Conservation (phyloP, 2,888 invertebrate species). For the Drymonia ruficornis region DNA sequence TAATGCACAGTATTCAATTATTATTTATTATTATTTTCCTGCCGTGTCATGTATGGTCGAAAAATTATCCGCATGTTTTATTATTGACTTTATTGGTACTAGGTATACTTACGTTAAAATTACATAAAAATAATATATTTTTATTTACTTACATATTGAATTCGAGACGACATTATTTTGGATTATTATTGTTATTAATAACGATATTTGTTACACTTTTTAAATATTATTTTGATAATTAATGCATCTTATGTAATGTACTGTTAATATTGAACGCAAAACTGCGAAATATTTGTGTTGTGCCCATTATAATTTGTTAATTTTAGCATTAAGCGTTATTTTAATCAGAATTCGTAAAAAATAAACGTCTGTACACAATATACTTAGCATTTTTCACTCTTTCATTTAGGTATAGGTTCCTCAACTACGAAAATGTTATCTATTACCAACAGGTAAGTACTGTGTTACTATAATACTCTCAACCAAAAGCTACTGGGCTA, state of each 20-base stretch:
- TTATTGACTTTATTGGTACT: constrained; percentile 15
- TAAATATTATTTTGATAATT: background rate
- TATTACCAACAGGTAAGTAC: too few species aligned
- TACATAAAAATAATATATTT: background rate
- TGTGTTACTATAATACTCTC: too few species aligned
- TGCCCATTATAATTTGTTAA: constrained; percentile 5
- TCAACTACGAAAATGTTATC: too few species aligned
- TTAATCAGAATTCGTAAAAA: background rate
- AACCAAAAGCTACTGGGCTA: too few species aligned
- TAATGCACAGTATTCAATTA: constrained; percentile 67
- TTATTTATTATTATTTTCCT: constrained; percentile 38
- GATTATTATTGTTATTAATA: constrained; percentile 5
- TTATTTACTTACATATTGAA: background rate
- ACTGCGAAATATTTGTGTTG: background rate
- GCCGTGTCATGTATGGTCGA: constrained; percentile 21
- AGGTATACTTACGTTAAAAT: background rate
- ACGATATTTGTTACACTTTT: constrained; percentile 13
- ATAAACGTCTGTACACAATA: constrained; percentile 3
- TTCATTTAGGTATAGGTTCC: background rate
- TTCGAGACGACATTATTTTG: background rate
- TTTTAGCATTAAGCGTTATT: background rate
- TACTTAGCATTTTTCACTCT: background rate
- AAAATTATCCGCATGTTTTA: constrained; percentile 32
- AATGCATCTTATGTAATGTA: background rate
- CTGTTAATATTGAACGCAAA: background rate